Base-by-base conservation (phyloP, 2,888 invertebrate species). In the Thymelicus lineola region DNA sequence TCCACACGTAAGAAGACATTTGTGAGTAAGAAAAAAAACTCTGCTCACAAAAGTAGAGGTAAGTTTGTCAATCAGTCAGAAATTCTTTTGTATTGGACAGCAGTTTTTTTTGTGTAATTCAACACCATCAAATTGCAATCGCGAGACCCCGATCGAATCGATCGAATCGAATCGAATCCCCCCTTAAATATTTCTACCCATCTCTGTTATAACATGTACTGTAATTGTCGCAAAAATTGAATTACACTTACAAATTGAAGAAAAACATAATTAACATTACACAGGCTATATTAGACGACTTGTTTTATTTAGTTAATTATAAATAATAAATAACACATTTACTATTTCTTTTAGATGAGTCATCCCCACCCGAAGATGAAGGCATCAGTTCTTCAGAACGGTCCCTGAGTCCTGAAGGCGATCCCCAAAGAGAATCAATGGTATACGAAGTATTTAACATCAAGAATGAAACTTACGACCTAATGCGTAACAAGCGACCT, bases 351-450 rank as follows among this genome's bases (percentile, higher is more conserved):
- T 6, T 42, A 95, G 95, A 94, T 79, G 95, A 95, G 80, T 96
- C 96, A 55, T 96, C 97, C 7, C 97, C 97, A 75, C 96, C 97
- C 50, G 97, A 97, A 89, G 97, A 97, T 81, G 97, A 97, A 93
- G 97, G 97, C 7, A 98, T 98, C 76, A 97, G 97, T 80, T 97
- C 97, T 9, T 97, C 97, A 0, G 97, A 97, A 83, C 94, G 96
- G 76, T 97, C 97, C 53, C 90, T 97, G 57, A 96, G 96, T 72
- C 97, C 97, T 0, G 97, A 97, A 81, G 95, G 95, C 45, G 95
- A 95, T 73, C 87, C 92, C 0, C 95, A 95, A 82, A 88, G 94
- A 73, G 95, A 95, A 74, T 92, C 95, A 0, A 91, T 95, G 84
- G 93, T 95, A 1, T 95, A 95, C 79, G 95, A 95, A 85, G 91